Evolutionary conservation across 2,113 vertebrate genomes (phyloP), one percentile per base, ranked within the genome.

Genomic region (Ia io): DNA sequence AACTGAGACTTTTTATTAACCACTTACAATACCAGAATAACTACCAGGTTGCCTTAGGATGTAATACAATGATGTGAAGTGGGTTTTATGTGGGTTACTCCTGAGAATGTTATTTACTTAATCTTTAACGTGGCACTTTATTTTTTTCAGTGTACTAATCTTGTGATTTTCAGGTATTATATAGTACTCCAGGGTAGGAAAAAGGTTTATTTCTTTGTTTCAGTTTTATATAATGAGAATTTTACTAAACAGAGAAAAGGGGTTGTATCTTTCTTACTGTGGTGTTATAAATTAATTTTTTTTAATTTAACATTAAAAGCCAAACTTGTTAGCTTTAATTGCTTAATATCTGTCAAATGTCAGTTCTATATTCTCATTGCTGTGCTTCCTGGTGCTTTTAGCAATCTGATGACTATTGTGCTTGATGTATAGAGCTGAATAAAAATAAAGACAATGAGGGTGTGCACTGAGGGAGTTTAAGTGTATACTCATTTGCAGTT

Each of bases 101-200:
- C 8, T 87, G 65, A 93, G 51, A 92, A n/a, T 80, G 32, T 67
- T 88, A 12, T 67, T 94, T 97, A 25, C 71, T 92, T 97, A 22
- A 89, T 94, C 28, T 93, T 92, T 90, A 82, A 65, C 2, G 11
- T 63, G 59, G 37, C 51, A 78, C 47, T 94, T 93, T 61, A 32
- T 76, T 32, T 32, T 30, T 84, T 84, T 70, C 18, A 84, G 4
- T 88, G 18, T 61, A 78, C 14, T n/a, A 59, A 9, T 44, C 40
- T 85, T 83, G 18, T 69, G 59, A 47, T 71, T 28, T 42, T 69
- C n/a, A 76, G 22, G 86, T 86, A 70, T 78, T 88, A 20, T 83
- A n/a, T 40, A 73, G 32, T 78, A 85, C 5, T 93, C 8, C 0
- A 8, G 47, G 20, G 53, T n/a, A 22, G 10, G 1, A 5, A 9